Percentiles rank a stretch among this genome's conserved stretches.
Evolutionary conservation across 1,140 invertebrate genomes (phyloP).

Genomic region (Leptestheria dahalacensis): DNA sequence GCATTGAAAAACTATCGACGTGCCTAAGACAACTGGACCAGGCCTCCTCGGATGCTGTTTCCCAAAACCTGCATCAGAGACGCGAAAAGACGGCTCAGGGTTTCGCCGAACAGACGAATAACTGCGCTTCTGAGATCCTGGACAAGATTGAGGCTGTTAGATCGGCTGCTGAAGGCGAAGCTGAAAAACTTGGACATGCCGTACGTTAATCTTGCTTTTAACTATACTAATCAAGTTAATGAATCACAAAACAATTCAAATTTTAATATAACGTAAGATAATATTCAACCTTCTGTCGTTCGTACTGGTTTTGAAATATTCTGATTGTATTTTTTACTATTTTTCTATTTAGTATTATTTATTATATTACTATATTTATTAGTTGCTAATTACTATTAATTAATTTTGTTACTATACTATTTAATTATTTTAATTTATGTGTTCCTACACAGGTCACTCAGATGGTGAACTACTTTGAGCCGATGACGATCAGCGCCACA

Average conservation of each 20-base stretch:
- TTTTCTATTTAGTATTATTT: too few relatives aligned
- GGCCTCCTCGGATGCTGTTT: slow-evolving; percentile 68
- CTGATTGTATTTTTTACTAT: too few relatives aligned
- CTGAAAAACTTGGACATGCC: slow-evolving; percentile 80
- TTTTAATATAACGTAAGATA: too few relatives aligned
- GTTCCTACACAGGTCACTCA: slow-evolving; percentile 42
- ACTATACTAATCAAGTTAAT: slow-evolving; percentile 1
- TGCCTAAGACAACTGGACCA: slow-evolving; percentile 71
- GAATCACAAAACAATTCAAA: too few relatives aligned
- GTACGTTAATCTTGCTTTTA: slow-evolving; percentile 28
- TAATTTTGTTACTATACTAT: too few relatives aligned
- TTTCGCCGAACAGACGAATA: slow-evolving; percentile 58
- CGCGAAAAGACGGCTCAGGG: slow-evolving; percentile 62
- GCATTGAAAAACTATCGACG: slow-evolving; percentile 57
- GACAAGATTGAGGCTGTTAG: slow-evolving; percentile 68
- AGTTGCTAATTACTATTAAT: too few relatives aligned
- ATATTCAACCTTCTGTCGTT: too few relatives aligned
- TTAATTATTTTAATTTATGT: too few relatives aligned
- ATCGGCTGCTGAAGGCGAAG: slow-evolving; percentile 69
- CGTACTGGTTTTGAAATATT: too few relatives aligned
- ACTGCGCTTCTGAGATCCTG: slow-evolving; percentile 52
- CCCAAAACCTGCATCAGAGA: slow-evolving; percentile 54
- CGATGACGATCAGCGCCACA: slow-evolving; percentile 62
- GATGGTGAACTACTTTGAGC: slow-evolving; percentile 66
- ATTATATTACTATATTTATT: too few relatives aligned